These are phyloP conservation scores for Autographa pulchrina DNA, from an alignment of 2,888 invertebrate genomes.

Conservation along the genomic window DNA sequence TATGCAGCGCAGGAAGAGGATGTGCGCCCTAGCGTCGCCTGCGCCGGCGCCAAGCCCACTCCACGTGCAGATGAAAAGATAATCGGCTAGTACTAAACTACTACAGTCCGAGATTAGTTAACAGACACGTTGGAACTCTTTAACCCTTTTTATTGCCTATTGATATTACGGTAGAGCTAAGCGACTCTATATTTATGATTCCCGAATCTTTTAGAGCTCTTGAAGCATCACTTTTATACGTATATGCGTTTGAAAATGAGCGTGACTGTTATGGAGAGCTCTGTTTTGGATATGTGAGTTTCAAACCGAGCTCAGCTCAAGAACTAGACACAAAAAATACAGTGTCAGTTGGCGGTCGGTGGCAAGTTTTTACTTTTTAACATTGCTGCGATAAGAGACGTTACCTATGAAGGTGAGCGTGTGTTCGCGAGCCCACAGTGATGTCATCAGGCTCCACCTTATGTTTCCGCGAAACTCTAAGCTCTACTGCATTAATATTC, in stretches of 20 bases:
- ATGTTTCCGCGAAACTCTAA: slow-evolving; percentile 83
- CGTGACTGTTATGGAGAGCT: slow-evolving; percentile 72
- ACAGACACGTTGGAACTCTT: background rate
- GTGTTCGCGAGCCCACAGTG: slow-evolving; percentile 73
- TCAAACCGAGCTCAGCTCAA: slow-evolving; percentile 57
- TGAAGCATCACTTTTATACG: slow-evolving; percentile 59
- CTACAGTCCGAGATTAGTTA: background rate
- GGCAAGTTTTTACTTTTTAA: slow-evolving; percentile 33
- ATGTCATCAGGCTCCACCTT: slow-evolving; percentile 83
- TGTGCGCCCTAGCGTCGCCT: slow-evolving; percentile 69
- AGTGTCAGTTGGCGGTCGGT: slow-evolving; percentile 41
- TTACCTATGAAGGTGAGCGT: slow-evolving; percentile 77
- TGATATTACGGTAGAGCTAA: slow-evolving; percentile 1
- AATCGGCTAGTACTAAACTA: background rate
- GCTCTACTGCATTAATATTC: slow-evolving; percentile 82
- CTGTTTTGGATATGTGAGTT: slow-evolving; percentile 60
- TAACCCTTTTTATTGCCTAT: background rate
- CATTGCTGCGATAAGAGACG: slow-evolving; percentile 59
- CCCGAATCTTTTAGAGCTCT: slow-evolving; percentile 47
- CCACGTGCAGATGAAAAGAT: background rate
- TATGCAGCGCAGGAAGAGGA: slow-evolving; percentile 84
- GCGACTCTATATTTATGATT: slow-evolving; percentile 19
- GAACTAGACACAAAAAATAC: slow-evolving; percentile 46
- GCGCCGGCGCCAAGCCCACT: slow-evolving; percentile 18
- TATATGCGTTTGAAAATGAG: slow-evolving; percentile 77